A percentile compares a stretch with the other conserved stretches of the same genome.
phyloP scores from a whole-genome alignment of 2,113 vertebrate genomes.

The Ramphastos sulfuratus region DNA sequence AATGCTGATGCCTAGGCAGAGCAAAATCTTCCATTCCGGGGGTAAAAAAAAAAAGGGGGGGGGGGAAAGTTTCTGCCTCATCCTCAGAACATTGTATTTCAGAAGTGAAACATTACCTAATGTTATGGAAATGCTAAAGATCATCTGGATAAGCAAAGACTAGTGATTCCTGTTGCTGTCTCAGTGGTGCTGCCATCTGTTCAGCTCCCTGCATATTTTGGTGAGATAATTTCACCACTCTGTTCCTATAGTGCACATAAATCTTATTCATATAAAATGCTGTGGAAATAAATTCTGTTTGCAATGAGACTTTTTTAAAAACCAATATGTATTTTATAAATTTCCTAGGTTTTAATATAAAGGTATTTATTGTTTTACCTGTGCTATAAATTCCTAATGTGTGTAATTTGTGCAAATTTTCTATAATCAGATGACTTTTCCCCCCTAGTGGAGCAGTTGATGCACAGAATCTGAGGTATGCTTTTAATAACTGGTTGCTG shows the following conservation, averaged over 20 bases:
- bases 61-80: neutral
- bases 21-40: neutral
- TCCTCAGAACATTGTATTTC: neutral
- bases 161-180: neutral
- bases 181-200: slow-evolving; percentile 44
- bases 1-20: neutral
- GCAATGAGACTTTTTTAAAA: neutral
- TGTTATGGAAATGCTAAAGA: slow-evolving; percentile 4
- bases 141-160: neutral
- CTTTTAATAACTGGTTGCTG: neutral
- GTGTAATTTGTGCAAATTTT: neutral
- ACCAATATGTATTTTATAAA: neutral
- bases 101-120: neutral
- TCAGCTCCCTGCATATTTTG: neutral
- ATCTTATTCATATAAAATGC: neutral
- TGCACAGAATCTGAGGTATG: neutral
- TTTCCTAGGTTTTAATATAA: neutral
- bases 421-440: neutral
- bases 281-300: neutral
- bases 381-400: neutral
- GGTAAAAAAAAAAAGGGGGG: neutral
- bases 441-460: neutral
- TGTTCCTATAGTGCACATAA: neutral
- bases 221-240: slow-evolving; percentile 11
- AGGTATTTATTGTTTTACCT: neutral